Evolutionary conservation across 2,113 vertebrate species (phyloP), one percentile per base, ranked within the genome.

Genomic region (Elaphurus davidianus): DNA sequence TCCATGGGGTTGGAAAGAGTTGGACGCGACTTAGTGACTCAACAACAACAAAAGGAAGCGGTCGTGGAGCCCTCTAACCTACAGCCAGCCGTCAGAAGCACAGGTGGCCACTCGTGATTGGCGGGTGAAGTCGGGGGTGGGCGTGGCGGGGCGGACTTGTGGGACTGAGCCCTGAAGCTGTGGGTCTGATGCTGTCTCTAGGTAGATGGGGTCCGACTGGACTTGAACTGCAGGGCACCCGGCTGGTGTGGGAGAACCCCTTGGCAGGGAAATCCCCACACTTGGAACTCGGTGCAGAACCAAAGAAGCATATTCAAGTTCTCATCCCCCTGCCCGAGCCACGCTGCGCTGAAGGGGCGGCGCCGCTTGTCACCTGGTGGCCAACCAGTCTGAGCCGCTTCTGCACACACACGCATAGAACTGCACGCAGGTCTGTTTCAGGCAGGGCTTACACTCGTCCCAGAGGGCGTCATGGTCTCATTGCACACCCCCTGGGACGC

Each of bases 391-490:
- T 0, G 99, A 99, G 40, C 99, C 99, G 0, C 99, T 99, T 98
- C 98, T 99, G 99, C 99, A 99, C 1, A 99, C 99, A 0, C 99
- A 98, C 0, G 99, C 99, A 97, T 99, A 99, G 98, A 99, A 99
- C 52, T 99, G 99, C 64, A 99, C 96, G 76, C 99, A 99, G 94
- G 99, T 99, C 71, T 99, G 99, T 94, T 99, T 99, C 98, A 99
- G 99, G 93, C 99, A 99, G 19, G 99, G 99, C 97, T 99, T 99
- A 81, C 99, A 99, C 95, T 99, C 99, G 93, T 99, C 99, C 99
- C 99, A 99, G 47, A 99, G 99, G 13, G 99, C 98, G 92, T 98
- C 98, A 99, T 99, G 45, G 99, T 97, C 33, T 99, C 99, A 0
- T 99, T 99, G 90, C 99, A 99, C 30, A 99, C 98, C 33, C 98